phyloP scores from a whole-genome alignment of 2,888 invertebrate genomes.

The Diogma glabrata region DNA sequence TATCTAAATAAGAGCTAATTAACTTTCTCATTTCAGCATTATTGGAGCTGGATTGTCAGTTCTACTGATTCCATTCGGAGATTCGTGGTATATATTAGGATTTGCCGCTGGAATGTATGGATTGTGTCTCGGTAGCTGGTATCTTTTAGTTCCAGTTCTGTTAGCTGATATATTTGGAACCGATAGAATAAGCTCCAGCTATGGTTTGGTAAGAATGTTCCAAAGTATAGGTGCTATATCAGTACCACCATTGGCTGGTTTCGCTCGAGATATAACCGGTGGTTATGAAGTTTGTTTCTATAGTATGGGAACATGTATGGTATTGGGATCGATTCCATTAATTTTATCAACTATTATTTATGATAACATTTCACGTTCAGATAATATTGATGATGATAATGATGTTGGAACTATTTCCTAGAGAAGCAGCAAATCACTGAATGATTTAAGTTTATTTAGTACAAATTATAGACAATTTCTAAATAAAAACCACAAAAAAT shows the following conservation, averaged over 20 bases:
- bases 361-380: constrained; percentile 4
- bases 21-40: constrained; percentile 47
- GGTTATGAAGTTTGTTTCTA: constrained; percentile 61
- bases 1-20: too few species aligned
- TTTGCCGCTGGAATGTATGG: constrained; percentile 57
- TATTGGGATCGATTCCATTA: constrained; percentile 54
- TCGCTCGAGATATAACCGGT: constrained; percentile 54
- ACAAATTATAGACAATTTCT: constrained; percentile 3
- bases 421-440: constrained; percentile 9
- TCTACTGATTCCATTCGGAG: constrained; percentile 50
- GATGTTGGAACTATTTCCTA: constrained; percentile 6
- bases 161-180: constrained; percentile 64
- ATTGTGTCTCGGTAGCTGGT: constrained; percentile 64
- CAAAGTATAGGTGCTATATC: constrained; percentile 63
- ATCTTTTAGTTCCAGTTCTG: constrained; percentile 59
- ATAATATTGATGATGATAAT: constrained; percentile 5
- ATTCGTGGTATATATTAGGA: constrained; percentile 52
- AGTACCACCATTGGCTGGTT: constrained; percentile 59
- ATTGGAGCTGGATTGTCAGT: constrained; percentile 57
- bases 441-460: constrained; percentile 6
- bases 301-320: constrained; percentile 67
- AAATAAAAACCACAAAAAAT: too few species aligned
- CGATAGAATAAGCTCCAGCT: constrained; percentile 61
- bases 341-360: constrained; percentile 33
- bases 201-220: constrained; percentile 63